phyloP scores from a whole-genome alignment of 2,797 vertebrate species.

The Poecilia wingei region DNA sequence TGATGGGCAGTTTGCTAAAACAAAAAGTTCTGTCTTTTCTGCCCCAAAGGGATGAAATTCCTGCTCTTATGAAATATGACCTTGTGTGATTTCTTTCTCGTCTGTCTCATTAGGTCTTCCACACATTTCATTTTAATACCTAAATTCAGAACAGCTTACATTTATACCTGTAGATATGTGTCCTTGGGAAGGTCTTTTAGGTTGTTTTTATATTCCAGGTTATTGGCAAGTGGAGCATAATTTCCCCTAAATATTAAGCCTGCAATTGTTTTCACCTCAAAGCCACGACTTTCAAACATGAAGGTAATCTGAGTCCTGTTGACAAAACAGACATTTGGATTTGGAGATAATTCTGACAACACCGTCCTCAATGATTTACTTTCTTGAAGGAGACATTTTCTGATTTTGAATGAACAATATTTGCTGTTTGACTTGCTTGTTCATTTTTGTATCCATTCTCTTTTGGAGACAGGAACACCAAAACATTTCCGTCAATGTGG shows the following conservation, averaged over 20 bases:
- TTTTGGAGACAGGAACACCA: neutral
- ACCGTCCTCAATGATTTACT: neutral
- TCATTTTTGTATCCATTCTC: neutral
- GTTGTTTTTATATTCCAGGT: conserved; percentile 62
- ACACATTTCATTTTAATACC: conserved; percentile 68
- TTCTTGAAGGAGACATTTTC: neutral
- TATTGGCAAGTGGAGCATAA: conserved; percentile 28
- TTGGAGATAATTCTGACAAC: neutral
- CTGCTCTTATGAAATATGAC: conserved; percentile 77
- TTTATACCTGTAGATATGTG: conserved; percentile 59
- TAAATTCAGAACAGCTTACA: conserved; percentile 55
- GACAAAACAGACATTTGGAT: neutral
- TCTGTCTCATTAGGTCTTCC: conserved; percentile 74
- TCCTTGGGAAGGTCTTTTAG: conserved; percentile 68
- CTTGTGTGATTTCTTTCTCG: conserved; percentile 70
- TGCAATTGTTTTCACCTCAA: neutral
- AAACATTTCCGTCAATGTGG: neutral
- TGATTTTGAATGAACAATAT: neutral
- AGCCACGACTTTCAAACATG: neutral
- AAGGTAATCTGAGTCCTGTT: neutral
- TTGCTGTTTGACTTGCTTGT: neutral
- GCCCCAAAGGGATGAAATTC: conserved; percentile 81
- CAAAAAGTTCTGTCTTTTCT: conserved; percentile 84
- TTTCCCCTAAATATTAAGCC: neutral
- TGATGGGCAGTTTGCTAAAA: conserved; percentile 91